Percentiles rank a stretch among this genome's conserved stretches.
Conservation (phyloP, 2,797 vertebrate genomes). For the Poeciliopsis infans region DNA sequence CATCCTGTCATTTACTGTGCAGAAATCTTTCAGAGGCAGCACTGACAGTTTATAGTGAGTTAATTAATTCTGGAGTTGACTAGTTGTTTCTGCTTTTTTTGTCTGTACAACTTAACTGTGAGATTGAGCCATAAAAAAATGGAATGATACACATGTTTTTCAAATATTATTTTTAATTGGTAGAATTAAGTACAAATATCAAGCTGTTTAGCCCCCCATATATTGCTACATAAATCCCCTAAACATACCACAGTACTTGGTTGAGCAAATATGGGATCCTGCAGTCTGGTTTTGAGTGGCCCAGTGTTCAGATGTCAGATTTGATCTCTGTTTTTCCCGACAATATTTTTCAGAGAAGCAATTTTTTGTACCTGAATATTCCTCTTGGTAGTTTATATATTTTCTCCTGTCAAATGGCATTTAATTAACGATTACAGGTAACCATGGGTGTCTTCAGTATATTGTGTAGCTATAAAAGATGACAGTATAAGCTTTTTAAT, state of each 20-base stretch:
- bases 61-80: not conserved
- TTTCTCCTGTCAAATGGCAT: not conserved
- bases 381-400: not conserved
- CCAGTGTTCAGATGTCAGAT: not conserved
- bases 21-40: not conserved
- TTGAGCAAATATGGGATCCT: not conserved
- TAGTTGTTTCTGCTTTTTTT: not conserved
- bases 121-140: not conserved
- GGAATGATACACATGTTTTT: not conserved
- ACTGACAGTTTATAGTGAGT: not conserved
- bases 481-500: not conserved
- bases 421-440: slow-evolving; percentile 3
- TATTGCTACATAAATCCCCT: no score
- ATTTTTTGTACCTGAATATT: not conserved
- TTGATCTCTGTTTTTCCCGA: not conserved
- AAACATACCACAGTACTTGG: not conserved
- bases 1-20: not conserved
- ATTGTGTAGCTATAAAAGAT: not conserved
- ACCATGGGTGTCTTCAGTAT: not conserved
- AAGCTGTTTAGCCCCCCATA: not conserved
- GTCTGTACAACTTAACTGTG: not conserved
- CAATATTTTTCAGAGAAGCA: slow-evolving; percentile 9
- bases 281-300: not conserved
- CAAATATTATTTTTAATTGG: not conserved
- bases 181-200: not conserved